These are phyloP conservation scores for Drosophila algonquin DNA, from an alignment of 2,888 invertebrate genomes.

Conservation along the genomic window DNA sequence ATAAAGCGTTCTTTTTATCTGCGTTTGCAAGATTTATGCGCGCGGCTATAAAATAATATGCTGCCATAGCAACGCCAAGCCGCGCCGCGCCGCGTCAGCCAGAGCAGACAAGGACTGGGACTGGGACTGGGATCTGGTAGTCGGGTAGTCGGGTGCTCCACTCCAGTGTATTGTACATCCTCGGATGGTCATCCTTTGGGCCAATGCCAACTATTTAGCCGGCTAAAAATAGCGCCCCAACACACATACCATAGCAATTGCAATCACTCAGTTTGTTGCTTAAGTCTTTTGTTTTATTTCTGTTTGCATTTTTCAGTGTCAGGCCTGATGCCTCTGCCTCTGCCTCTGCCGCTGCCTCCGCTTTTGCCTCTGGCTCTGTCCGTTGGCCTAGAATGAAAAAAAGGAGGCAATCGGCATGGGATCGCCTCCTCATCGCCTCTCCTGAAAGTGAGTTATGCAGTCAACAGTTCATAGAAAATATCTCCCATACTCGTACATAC, in stretches of 20 bases:
- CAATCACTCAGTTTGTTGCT: conserved; percentile 79
- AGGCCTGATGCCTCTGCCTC: conserved; percentile 38
- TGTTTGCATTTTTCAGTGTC: conserved; percentile 79
- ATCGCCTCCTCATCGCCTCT: conserved; percentile 44
- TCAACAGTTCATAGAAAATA: conserved; percentile 75
- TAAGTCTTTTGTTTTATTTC: conserved; percentile 79
- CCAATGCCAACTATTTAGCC: conserved; percentile 76
- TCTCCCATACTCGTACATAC: conserved; percentile 36
- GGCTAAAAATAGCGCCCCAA: conserved; percentile 67
- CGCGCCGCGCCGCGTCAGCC: background rate
- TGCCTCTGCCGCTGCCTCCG: conserved; percentile 18
- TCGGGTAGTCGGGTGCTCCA: conserved; percentile 23
- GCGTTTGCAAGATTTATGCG: conserved; percentile 79
- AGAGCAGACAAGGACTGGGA: conserved; percentile 50
- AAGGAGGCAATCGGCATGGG: conserved; percentile 62
- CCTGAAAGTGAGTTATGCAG: conserved; percentile 74
- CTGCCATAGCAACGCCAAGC: conserved; percentile 71
- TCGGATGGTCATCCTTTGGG: conserved; percentile 65
- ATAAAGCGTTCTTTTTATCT: conserved; percentile 78
- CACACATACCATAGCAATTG: conserved; percentile 71
- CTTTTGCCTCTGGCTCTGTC: conserved; percentile 19
- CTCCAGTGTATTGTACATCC: conserved; percentile 15
- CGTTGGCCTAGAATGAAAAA: conserved; percentile 10
- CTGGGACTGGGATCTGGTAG: no score
- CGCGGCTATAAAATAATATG: conserved; percentile 78